Evolutionary conservation across 1,140 invertebrate species (phyloP), one percentile per base, ranked within the genome.

Genomic region (Saccostrea cuccullata): DNA sequence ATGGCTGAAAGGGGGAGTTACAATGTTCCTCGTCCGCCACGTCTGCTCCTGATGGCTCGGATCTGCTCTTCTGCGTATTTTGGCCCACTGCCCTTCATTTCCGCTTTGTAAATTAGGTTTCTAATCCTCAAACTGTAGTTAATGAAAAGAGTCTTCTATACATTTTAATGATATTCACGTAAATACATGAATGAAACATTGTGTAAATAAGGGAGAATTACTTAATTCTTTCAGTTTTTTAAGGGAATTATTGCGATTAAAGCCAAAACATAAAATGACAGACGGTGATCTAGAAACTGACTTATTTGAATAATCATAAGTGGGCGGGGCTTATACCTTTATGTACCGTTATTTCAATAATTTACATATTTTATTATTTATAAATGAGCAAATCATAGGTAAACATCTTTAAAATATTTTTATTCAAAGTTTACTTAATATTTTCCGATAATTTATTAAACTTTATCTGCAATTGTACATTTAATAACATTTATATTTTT

Each of bases 21-120:
- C 86, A 84, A 77, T 88, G 77, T 58, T 47, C 40, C 70, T 89
- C 73, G 90, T 67, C 86, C 92, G 93, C 93, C 93, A 94, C 93
- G 93, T 94, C 93, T 93, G 92, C 92, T 93, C 86, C 88, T 88
- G 82, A 88, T 88, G 86, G 83, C 64, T 88, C 90, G 90, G 92
- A 90, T 90, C 89, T 91, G 90, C 89, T 85, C 88, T 67, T 90
- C 84, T 90, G 84, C 85, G 84, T 85, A 84, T 86, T 84, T 60
- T 88, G 84, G 77, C 87, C 84, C 90, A 91, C 85, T 91, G 90
- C 88, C 89, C 87, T 91, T 90, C 90, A 90, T 92, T 92, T 91
- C 91, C 92, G 89, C 89, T 91, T 86, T 91, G 85, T 82, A 85
- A 47, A 85, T 89, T 83, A 90, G 82, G 90, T 91, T 86, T 91